These are phyloP conservation scores for Tetropium fuscum DNA, from an alignment of 2,888 invertebrate genomes.

Conservation along the genomic window DNA sequence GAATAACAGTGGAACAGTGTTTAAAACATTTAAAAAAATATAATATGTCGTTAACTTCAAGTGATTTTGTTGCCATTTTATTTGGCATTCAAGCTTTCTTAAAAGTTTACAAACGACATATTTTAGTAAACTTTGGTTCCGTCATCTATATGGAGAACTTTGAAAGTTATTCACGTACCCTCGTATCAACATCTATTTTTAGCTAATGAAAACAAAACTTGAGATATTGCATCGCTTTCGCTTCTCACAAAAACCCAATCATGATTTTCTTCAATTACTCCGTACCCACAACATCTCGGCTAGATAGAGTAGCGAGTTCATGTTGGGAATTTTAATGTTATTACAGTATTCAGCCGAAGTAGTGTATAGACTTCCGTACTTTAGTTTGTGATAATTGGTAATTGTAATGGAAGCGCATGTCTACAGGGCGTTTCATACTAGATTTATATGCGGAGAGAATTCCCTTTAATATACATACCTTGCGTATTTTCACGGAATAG, in stretches of 20 bases:
- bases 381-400: conserved; percentile 25
- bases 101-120: too few relatives aligned
- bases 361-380: conserved; percentile 21
- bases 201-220: background rate
- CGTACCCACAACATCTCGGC: conserved; percentile 18
- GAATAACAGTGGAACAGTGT: too few relatives aligned
- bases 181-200: conserved; percentile 12
- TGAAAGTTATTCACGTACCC: background rate
- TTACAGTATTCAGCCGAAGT: conserved; percentile 26
- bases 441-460: background rate
- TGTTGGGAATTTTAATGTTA: conserved; percentile 33
- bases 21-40: too few relatives aligned
- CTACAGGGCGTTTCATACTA: conserved; percentile 16
- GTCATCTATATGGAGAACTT: too few relatives aligned
- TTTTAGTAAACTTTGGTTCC: too few relatives aligned
- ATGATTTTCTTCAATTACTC: conserved; percentile 26
- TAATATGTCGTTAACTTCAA: too few relatives aligned
- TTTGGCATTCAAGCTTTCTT: too few relatives aligned
- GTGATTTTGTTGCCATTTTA: too few relatives aligned
- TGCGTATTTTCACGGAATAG: too few relatives aligned
- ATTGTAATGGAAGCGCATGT: conserved; percentile 23
- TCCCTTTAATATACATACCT: background rate
- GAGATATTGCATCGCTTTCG: conserved; percentile 6
- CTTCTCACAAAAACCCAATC: conserved; percentile 20
- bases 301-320: conserved; percentile 28